Base-by-base conservation (phyloP, 2,113 vertebrate species). In the Anarrhichthys ocellatus region DNA sequence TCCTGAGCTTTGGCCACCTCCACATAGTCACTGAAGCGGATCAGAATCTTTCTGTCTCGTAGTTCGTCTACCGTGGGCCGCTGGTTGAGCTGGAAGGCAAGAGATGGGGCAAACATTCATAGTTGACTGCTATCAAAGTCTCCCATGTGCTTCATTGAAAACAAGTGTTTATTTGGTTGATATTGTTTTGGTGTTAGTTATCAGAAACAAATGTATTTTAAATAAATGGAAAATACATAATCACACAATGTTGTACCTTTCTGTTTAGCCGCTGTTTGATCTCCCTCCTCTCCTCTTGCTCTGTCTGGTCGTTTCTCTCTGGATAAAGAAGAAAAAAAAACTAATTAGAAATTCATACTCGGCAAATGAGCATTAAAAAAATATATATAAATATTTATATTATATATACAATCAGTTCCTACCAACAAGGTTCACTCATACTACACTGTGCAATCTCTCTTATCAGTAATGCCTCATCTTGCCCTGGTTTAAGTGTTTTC, bases 1-100 rank as follows among this genome's bases (percentile, higher is more conserved):
- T 99, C 98, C 96, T 99, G 98, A 85, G 98, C 98, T 96, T 98
- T 99, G 27, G 98, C 98, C 92, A 99, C 98, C 91, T 99, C 98
- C 89, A 99, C 98, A 0, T 99, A 99, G 88, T 99, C 98, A 32
- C 98, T 99, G 95, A 99, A 99, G 73, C 98, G 97, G 87, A 99
- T 99, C 90, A 99, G 96, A 88, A 99, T 99, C 94, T 99, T 99
- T 87, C 97, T 96, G 94, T 99, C 98, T 83, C 98, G 95, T 36
- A 99, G 94, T 87, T 99, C 98, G 63, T 99, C 98, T 1, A 99
- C 98, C 0, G 98, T 99, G 36, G 98, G 98, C 82, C 98, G 96
- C 95, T 99, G 98, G 91, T 99, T 99, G 69, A 99, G 97, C 98
- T 99, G 88, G 61, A 88, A 69, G 36, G 77, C 4, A 17, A 40